A percentile compares a stretch with the other conserved stretches of the same genome.
Conservation (phyloP, 1,140 invertebrate species). For the Nebria ingens region DNA sequence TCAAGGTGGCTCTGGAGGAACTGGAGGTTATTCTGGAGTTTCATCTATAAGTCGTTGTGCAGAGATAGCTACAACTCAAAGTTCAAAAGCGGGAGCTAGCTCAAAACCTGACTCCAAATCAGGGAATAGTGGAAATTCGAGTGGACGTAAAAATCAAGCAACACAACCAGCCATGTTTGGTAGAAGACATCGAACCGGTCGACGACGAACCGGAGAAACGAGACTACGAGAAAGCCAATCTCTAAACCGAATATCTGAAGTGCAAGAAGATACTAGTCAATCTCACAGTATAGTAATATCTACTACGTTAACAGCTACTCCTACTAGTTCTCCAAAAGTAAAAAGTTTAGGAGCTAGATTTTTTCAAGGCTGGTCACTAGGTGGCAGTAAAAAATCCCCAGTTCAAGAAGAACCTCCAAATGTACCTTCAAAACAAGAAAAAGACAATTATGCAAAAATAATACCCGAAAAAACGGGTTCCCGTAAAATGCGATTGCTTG, state of each 20-base stretch:
- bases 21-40: constrained; percentile 16
- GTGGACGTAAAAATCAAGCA: constrained; percentile 30
- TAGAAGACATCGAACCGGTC: constrained; percentile 41
- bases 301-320: constrained; percentile 22
- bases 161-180: constrained; percentile 34
- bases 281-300: constrained; percentile 19
- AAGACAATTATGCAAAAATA: constrained; percentile 22
- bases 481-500: constrained; percentile 48
- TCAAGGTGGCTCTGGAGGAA: constrained; percentile 42
- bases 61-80: constrained; percentile 13
- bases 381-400: constrained; percentile 10
- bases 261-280: constrained; percentile 46
- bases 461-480: constrained; percentile 27
- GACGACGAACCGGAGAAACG: constrained; percentile 51
- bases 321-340: constrained; percentile 30
- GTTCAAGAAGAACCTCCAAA: constrained; percentile 24
- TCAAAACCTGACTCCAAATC: constrained; percentile 28
- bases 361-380: constrained; percentile 32
- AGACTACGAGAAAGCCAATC: constrained; percentile 68
- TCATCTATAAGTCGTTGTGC: constrained; percentile 12
- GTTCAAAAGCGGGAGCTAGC: constrained; percentile 14
- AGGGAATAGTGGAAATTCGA: constrained; percentile 28
- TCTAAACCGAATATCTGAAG: constrained; percentile 69
- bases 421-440: constrained; percentile 34
- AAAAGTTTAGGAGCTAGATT: constrained; percentile 38